Conservation (phyloP, 2,113 vertebrate genomes). For the Anthoscopus minutus region DNA sequence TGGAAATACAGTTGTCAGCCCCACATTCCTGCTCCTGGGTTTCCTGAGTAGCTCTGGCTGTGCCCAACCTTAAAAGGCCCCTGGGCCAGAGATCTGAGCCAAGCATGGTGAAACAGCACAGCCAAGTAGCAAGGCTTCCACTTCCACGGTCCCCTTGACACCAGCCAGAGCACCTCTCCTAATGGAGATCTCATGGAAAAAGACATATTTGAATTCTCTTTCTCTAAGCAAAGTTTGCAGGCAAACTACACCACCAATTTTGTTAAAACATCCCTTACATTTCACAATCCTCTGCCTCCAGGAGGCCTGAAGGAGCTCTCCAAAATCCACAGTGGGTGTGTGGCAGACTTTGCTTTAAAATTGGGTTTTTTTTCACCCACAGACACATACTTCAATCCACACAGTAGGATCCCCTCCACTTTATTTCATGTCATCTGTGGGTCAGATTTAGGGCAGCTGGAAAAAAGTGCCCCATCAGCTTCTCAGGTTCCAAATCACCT, state of each 20-base stretch:
- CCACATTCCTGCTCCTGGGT: neutral
- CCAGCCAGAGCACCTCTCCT: neutral
- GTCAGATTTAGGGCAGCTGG: neutral
- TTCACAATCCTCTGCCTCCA: neutral
- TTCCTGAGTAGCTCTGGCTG: neutral
- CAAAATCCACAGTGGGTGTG: neutral
- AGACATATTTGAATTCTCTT: neutral
- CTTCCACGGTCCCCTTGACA: neutral
- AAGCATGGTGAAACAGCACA: fast-evolving
- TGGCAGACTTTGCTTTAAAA: neutral
- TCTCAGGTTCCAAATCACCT: neutral
- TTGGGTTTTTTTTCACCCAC: neutral
- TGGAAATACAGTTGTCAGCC: neutral
- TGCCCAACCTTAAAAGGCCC: fast-evolving
- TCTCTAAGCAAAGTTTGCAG: neutral
- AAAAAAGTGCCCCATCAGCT: neutral
- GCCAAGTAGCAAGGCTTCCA: fast-evolving
- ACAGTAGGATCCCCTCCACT: neutral
- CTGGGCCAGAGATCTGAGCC: fast-evolving
- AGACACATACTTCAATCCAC: neutral
- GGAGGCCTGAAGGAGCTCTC: neutral
- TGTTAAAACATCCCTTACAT: neutral
- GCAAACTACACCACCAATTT: neutral
- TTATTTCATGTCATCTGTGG: neutral
- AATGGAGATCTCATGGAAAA: fast-evolving